phyloP scores from a whole-genome alignment of 2,888 invertebrate species.

The Rotaria socialis region DNA sequence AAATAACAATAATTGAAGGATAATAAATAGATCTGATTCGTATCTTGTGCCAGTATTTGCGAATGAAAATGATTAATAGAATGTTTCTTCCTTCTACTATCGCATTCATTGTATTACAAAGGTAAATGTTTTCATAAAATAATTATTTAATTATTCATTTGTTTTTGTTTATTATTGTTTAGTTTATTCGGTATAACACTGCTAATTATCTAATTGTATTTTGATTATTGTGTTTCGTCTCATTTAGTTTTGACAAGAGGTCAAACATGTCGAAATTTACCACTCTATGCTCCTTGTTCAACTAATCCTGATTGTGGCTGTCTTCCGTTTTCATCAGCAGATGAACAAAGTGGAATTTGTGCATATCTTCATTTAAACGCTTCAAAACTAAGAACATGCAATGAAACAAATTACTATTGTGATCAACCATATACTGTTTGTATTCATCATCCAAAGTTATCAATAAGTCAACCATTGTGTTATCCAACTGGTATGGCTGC shows the following conservation, averaged over 20 bases:
- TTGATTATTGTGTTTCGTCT: neutral
- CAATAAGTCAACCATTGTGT: neutral
- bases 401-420: neutral
- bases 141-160: no score
- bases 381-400: neutral
- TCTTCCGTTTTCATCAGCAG: neutral
- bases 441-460: slow-evolving; percentile 5
- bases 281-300: neutral
- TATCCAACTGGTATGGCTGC: slow-evolving; percentile 1
- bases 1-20: no score
- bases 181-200: neutral
- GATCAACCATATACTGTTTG: neutral
- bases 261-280: neutral
- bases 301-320: neutral
- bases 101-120: no score
- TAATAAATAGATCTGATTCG: no score
- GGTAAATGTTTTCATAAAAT: no score
- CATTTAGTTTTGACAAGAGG: neutral
- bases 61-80: no score
- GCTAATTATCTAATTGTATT: neutral
- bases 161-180: neutral
- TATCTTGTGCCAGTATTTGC: no score
- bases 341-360: neutral
- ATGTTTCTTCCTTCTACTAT: no score
- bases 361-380: neutral